phyloP scores from a whole-genome alignment of 2,113 vertebrate genomes.

The Tyto alba region DNA sequence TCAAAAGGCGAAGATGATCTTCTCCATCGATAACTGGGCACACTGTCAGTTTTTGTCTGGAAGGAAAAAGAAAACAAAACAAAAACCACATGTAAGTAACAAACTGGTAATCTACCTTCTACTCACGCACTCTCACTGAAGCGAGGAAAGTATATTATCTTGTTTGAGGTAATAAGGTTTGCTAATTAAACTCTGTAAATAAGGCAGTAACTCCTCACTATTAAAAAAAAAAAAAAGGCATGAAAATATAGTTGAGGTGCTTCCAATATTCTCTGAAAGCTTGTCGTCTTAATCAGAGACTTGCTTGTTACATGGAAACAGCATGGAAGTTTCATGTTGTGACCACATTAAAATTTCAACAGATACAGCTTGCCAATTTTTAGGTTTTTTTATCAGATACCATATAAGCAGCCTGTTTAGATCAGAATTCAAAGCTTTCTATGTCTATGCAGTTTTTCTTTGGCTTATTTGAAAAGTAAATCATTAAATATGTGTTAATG shows the following conservation, averaged over 20 bases:
- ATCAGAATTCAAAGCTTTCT: neutral
- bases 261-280: neutral
- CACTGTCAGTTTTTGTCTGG: slow-evolving; percentile 81
- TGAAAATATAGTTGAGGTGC: neutral
- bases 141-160: neutral
- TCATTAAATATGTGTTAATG: neutral
- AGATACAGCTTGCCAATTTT: neutral
- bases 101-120: neutral
- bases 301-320: neutral
- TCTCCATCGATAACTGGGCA: slow-evolving; percentile 83
- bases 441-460: neutral
- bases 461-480: neutral
- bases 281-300: neutral
- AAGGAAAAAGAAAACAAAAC: neutral
- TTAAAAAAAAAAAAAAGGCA: neutral
- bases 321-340: neutral
- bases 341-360: neutral
- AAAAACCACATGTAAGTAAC: neutral
- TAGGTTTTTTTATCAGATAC: neutral
- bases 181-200: neutral
- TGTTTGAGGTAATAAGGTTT: neutral
- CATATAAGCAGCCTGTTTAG: neutral
- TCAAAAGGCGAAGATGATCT: slow-evolving; percentile 84
- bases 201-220: neutral
- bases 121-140: neutral